These are phyloP conservation scores for Rafetus swinhoei DNA, from an alignment of 2,113 vertebrate genomes.

Conservation along the genomic window DNA sequence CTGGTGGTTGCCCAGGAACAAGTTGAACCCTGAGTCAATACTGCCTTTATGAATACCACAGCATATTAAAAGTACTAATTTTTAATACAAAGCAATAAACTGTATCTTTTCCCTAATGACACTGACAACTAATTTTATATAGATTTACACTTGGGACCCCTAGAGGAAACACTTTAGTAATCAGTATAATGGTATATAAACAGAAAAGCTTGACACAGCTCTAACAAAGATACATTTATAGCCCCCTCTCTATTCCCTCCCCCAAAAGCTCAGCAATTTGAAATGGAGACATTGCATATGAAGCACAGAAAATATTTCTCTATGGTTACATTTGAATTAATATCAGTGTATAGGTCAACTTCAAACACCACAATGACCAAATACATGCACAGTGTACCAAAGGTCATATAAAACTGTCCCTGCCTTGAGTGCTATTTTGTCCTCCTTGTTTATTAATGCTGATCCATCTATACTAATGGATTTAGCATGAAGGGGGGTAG, in stretches of 20 bases:
- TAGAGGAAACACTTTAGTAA: conserved; percentile 39
- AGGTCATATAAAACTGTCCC: conserved; percentile 69
- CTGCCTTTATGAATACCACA: conserved; percentile 49
- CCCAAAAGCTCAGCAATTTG: neutral
- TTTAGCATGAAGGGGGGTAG: conserved; percentile 69
- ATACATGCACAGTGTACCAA: neutral
- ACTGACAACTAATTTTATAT: conserved; percentile 53
- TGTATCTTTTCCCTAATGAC: conserved; percentile 50
- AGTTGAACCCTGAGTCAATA: conserved; percentile 34
- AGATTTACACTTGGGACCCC: conserved; percentile 51
- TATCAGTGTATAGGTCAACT: conserved; percentile 38
- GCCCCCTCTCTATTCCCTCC: neutral
- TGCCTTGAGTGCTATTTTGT: conserved; percentile 67
- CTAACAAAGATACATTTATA: neutral
- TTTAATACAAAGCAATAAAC: conserved; percentile 63
- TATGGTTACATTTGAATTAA: conserved; percentile 14
- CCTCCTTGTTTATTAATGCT: conserved; percentile 77
- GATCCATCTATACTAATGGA: conserved; percentile 79
- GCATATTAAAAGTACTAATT: conserved; percentile 43
- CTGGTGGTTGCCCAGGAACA: conserved; percentile 44
- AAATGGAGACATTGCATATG: neutral
- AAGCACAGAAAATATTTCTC: neutral
- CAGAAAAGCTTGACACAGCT: conserved; percentile 24
- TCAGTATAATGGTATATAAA: neutral
- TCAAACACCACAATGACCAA: neutral